A percentile compares a stretch with the other conserved stretches of the same genome.
Evolutionary conservation across 2,797 vertebrate species (phyloP).

Genomic region (Tapirus indicus): DNA sequence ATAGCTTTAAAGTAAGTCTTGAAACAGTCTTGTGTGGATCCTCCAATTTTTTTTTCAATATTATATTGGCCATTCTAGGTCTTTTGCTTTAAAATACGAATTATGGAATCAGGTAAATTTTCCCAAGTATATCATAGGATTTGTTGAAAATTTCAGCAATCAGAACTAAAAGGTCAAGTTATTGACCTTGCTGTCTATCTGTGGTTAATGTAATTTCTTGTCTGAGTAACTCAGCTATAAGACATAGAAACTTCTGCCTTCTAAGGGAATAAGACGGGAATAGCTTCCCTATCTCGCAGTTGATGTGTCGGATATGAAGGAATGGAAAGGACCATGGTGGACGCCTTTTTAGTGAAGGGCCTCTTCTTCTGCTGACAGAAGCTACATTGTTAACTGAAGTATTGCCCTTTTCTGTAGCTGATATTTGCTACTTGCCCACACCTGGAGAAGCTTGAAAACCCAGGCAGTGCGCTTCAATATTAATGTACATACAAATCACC

Average conservation of each 20-base stretch:
- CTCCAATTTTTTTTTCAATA: background rate
- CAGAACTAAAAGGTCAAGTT: background rate
- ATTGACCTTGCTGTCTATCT: background rate
- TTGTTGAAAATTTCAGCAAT: background rate
- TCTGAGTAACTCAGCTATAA: background rate
- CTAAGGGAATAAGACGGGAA: background rate
- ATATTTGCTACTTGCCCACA: background rate
- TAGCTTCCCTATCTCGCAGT: background rate
- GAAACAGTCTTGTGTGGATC: background rate
- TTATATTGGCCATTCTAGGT: background rate
- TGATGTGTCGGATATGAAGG: background rate
- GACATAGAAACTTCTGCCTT: background rate
- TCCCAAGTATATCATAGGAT: background rate
- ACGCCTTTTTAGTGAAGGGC: background rate
- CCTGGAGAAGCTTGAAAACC: background rate
- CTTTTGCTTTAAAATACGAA: background rate
- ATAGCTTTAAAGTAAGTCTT: background rate
- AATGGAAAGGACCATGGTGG: background rate
- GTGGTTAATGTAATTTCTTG: background rate
- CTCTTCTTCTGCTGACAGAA: background rate
- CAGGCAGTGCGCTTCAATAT: background rate
- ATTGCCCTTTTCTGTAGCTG: background rate
- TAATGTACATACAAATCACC: background rate
- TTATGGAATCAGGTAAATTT: background rate
- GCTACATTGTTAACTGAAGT: background rate